Conservation (phyloP, 2,113 vertebrate genomes). For the Egretta garzetta region DNA sequence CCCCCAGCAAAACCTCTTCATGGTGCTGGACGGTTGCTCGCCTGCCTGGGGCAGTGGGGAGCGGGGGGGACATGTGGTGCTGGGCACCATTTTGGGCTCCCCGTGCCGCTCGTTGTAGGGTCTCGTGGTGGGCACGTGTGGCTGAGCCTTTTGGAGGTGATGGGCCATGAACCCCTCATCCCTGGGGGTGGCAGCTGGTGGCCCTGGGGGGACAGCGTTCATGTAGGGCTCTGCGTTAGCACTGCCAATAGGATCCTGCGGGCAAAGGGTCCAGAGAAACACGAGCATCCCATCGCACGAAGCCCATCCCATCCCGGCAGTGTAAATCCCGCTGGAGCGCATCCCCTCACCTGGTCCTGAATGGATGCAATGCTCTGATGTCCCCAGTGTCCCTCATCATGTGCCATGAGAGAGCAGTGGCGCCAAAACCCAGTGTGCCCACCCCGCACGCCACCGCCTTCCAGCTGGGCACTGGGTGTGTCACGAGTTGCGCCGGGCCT, state of each 20-base stretch:
- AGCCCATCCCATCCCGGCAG: background rate
- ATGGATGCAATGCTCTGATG: too few relatives aligned
- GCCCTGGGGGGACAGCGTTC: background rate
- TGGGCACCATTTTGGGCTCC: rapidly evolving
- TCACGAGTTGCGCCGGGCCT: background rate
- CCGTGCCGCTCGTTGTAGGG: rapidly evolving
- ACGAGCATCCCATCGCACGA: rapidly evolving
- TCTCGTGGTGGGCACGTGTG: rapidly evolving
- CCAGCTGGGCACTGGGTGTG: background rate
- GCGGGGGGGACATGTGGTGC: rapidly evolving
- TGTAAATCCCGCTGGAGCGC: rapidly evolving
- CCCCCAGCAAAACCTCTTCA: background rate
- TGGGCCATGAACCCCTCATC: background rate
- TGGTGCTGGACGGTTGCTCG: rapidly evolving
- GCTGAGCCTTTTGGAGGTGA: background rate
- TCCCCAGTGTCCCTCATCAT: rapidly evolving
- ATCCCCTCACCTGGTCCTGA: background rate
- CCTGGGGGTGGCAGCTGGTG: background rate
- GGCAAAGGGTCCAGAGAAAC: rapidly evolving
- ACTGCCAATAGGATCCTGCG: rapidly evolving
- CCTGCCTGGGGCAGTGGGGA: background rate
- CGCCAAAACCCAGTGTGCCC: background rate
- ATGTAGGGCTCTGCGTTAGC: rapidly evolving
- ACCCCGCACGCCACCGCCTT: background rate
- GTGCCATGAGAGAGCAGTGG: background rate